Percentiles rank a stretch among this genome's conserved stretches.
Conservation (phyloP, 2,888 invertebrate species). For the Eilema griseolum region DNA sequence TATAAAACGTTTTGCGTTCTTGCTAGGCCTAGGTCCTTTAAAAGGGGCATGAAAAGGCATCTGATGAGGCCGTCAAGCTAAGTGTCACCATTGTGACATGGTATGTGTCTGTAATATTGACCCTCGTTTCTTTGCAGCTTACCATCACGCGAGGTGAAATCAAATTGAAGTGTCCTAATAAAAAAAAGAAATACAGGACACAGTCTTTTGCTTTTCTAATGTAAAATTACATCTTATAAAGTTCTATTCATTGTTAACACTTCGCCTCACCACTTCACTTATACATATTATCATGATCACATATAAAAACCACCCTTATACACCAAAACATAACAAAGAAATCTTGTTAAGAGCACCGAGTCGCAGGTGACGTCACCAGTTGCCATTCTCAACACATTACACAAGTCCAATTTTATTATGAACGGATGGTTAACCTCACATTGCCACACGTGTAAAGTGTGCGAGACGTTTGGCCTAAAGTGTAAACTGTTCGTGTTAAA, state of each 20-base stretch:
- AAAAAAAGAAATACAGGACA: too few species aligned
- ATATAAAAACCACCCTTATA: background rate
- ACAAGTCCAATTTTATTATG: slow-evolving; percentile 35
- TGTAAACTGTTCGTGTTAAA: background rate
- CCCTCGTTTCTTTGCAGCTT: too few species aligned
- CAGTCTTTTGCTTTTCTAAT: too few species aligned
- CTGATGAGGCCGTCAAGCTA: too few species aligned
- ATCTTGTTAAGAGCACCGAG: slow-evolving; percentile 6
- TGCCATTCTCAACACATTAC: slow-evolving; percentile 38
- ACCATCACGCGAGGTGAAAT: too few species aligned
- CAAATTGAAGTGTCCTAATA: too few species aligned
- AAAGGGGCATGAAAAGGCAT: too few species aligned
- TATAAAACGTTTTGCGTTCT: too few species aligned
- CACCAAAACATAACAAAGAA: slow-evolving; percentile 11
- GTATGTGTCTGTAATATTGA: too few species aligned
- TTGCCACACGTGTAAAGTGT: slow-evolving; percentile 12
- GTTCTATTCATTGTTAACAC: too few species aligned
- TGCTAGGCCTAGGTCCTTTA: too few species aligned
- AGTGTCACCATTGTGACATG: too few species aligned
- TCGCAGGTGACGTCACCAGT: slow-evolving; percentile 39
- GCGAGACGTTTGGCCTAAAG: slow-evolving; percentile 10
- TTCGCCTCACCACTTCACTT: background rate
- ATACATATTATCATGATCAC: background rate
- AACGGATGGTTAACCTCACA: slow-evolving; percentile 34
- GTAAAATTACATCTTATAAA: background rate